Evolutionary conservation across 35 echinoderm and acorn worm genomes (phyloP), one percentile per base, ranked within the genome.

Genomic region (Ophioderma brevispina): DNA sequence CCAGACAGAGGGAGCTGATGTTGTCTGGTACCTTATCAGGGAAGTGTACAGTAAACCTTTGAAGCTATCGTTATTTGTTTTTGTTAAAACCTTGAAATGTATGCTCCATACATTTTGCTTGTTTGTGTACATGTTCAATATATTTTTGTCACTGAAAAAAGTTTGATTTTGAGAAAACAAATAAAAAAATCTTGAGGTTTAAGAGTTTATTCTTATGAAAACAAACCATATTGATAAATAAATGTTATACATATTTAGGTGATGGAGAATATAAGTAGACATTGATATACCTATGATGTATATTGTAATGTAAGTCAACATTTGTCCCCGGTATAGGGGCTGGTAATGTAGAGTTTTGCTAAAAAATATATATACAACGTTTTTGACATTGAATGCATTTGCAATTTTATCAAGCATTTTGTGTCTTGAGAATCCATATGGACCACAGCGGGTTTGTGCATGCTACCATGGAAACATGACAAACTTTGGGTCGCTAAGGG

Each of bases 191-290:
- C 4, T 6, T 70, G 17, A 70, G 59, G n/a, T 70, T 70, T 70
- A 70, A 70, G 41, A 70, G n/a, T 70, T 30, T 70, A 70, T 70
- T 70, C 59, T 70, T 70, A 70, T 70, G 59, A 70, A 70, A 70
- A 70, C 10, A 70, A 70, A 2, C 28, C 15, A 70, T 4, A 70
- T 15, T 30, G 1, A 25, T 13, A 15, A 25, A 70, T 70, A 25
- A 70, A 70, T 70, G 59, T 70, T 70, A 70, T 13, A 70, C 23
- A 70, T 70, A 70, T 70, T 70, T 70, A 70, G 59, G 59, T 70
- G 59, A 70, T 70, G 59, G 59, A n/a, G n/a, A 8, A 46, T 25
- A 4, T 15, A 70, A 70, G 59, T 70, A 70, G 59, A 25, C n/a
- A 6, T 70, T 70, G 59, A 70, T 30, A 70, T 70, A 70, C 15